Percentiles rank a stretch among this genome's conserved stretches.
phyloP scores from a whole-genome alignment of 2,797 vertebrate species.

The Brachymystax lenok region DNA sequence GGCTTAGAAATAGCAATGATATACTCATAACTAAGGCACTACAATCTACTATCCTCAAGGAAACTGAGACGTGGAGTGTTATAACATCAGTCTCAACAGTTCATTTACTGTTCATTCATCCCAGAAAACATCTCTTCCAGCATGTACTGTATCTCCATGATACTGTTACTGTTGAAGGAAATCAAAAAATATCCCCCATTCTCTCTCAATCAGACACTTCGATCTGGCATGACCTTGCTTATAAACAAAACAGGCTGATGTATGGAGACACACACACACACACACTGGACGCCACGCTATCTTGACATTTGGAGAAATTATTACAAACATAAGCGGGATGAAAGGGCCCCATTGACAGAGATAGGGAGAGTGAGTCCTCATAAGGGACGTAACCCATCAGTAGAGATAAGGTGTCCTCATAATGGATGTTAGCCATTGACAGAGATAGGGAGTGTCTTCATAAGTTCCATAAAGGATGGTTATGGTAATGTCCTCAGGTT shows the following conservation, averaged over 20 bases:
- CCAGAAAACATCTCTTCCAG: neutral
- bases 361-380: slow-evolving; percentile 21
- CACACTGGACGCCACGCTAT: slow-evolving; percentile 48
- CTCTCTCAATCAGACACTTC: slow-evolving; percentile 32
- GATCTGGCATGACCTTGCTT: slow-evolving; percentile 61
- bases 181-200: slow-evolving; percentile 50
- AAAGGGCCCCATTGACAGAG: slow-evolving; percentile 42
- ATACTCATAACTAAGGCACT: neutral
- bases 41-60: neutral
- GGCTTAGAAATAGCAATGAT: neutral
- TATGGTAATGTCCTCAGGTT: slow-evolving; percentile 51
- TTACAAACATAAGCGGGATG: slow-evolving; percentile 33
- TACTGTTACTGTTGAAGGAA: neutral
- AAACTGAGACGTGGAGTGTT: neutral
- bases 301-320: slow-evolving; percentile 67
- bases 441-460: slow-evolving; percentile 17
- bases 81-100: neutral
- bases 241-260: slow-evolving; percentile 56
- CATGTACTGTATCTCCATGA: neutral
- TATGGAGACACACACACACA: slow-evolving; percentile 41
- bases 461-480: slow-evolving; percentile 22
- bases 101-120: neutral
- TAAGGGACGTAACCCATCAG: neutral
- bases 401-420: neutral
- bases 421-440: neutral